Conservation (phyloP, 2,888 invertebrate species). For the Tanytarsus gracilentus region DNA sequence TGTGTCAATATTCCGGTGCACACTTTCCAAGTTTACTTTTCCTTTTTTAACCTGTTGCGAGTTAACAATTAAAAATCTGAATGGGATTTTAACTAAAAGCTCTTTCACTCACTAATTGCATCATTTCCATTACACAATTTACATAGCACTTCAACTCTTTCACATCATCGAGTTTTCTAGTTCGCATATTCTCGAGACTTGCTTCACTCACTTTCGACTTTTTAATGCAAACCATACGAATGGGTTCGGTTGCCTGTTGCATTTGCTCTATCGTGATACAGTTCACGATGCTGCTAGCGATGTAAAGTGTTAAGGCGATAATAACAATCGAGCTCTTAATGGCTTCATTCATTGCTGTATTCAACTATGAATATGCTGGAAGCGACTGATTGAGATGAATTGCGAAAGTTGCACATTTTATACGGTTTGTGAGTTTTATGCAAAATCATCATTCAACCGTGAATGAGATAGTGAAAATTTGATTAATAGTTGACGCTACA, state of each 20-base stretch:
- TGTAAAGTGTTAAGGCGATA: neutral
- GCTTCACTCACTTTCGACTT: slow-evolving; percentile 19
- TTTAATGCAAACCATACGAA: slow-evolving; percentile 7
- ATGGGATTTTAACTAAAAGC: neutral
- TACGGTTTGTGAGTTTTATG: too few relatives aligned
- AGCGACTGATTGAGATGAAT: too few relatives aligned
- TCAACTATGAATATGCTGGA: too few relatives aligned
- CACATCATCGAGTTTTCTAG: neutral
- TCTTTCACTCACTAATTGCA: slow-evolving; percentile 7
- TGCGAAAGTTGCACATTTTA: too few relatives aligned
- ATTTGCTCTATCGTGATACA: slow-evolving; percentile 15
- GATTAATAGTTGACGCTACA: too few relatives aligned
- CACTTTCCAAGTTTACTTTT: neutral
- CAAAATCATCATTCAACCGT: too few relatives aligned
- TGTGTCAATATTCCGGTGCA: slow-evolving; percentile 1
- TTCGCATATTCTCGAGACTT: neutral
- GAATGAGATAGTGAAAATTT: too few relatives aligned
- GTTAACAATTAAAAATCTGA: too few relatives aligned
- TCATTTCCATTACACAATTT: slow-evolving; percentile 24
- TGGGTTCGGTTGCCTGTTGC: slow-evolving; percentile 8
- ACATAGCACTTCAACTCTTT: slow-evolving; percentile 19
- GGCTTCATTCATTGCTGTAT: neutral
- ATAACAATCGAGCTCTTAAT: neutral
- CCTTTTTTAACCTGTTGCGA: slow-evolving; percentile 15
- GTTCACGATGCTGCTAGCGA: neutral